A percentile compares a stretch with the other conserved stretches of the same genome.
phyloP scores from a whole-genome alignment of 2,113 vertebrate genomes.

The Nesospiza acunhae region DNA sequence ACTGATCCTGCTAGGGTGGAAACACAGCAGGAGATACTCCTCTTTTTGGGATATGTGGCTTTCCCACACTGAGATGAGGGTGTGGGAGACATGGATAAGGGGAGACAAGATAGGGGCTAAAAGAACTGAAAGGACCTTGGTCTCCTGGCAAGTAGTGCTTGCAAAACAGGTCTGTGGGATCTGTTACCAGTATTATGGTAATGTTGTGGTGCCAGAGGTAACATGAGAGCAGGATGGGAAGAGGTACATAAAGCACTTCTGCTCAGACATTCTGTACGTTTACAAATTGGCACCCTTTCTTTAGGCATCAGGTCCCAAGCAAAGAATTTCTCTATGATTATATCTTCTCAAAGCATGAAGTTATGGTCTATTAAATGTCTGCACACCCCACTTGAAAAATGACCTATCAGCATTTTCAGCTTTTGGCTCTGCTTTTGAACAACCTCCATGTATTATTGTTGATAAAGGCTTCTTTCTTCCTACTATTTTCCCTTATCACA shows the following conservation, averaged over 20 bases:
- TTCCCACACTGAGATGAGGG: neutral
- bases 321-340: neutral
- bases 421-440: slow-evolving; percentile 6
- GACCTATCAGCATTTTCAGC: neutral
- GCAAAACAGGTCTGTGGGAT: neutral
- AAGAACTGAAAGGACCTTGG: neutral
- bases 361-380: neutral
- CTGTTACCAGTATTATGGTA: neutral
- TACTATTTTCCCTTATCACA: neutral
- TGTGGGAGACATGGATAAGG: neutral
- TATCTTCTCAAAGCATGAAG: neutral
- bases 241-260: neutral
- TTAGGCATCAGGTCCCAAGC: neutral
- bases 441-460: neutral
- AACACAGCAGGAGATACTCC: neutral
- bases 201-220: neutral
- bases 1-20: neutral
- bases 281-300: neutral
- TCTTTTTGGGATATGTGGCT: neutral
- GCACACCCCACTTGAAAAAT: neutral
- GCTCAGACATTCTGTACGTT: neutral
- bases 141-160: neutral
- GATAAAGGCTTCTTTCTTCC: neutral
- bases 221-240: neutral
- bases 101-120: neutral